Evolutionary conservation across 2,113 vertebrate species (phyloP), one percentile per base, ranked within the genome.

Genomic region (Nerophis ophidion): DNA sequence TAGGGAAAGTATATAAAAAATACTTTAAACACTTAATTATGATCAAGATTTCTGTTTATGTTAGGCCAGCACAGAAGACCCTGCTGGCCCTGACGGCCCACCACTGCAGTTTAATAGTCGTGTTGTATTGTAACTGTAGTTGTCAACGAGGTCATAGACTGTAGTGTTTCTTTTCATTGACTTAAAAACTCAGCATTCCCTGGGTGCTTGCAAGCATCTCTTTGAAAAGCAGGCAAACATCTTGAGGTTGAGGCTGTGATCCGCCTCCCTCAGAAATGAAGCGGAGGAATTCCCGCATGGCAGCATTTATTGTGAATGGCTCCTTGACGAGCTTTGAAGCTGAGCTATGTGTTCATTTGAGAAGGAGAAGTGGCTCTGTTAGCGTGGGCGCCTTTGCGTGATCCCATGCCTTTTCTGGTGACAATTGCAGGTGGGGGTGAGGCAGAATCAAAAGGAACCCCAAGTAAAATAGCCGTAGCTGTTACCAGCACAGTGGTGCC

Each of bases 291-390:
- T 64, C 48, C 56, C 52, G 77, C 61, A 68, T 49, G 65, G 61
- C 62, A 8, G 65, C 68, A 60, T 77, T 79, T 71, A 64, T 56
- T 65, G 67, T 67, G 75, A 72, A 72, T 40, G 26, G 64, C 60
- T 72, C 72, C 60, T 48, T 60, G 74, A 80, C 76, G 70, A 75
- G 54, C 79, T 85, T 84, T 86, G 73, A 87, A 81, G 75, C 68
- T 75, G 63, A 66, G 68, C 74, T 84, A 76, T 83, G 84, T 84
- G 83, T 85, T 85, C 81, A 85, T 85, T 83, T 82, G 66, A 82
- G 77, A 80, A 72, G 63, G 66, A 50, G 60, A 76, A 77, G 77
- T 52, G 71, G 26, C 34, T 56, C 57, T 68, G 74, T 80, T 68
- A 76, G 74, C 74, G 60, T 58, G 55, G 51, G 61, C 57, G 54